Evolutionary conservation across 2,888 invertebrate genomes (phyloP).

Genomic region (Bombylius discolor): DNA sequence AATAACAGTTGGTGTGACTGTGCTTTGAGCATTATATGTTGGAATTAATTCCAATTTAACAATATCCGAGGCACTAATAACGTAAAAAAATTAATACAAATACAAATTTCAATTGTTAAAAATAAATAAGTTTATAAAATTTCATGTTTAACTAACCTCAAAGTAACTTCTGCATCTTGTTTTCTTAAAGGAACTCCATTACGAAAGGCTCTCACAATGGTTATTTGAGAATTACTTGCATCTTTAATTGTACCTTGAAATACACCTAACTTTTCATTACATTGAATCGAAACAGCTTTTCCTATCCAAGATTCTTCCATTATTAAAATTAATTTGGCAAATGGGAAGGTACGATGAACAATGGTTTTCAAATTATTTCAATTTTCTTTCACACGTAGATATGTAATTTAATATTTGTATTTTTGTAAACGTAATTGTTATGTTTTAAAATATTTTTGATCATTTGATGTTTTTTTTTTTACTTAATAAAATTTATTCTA

Average conservation of each 20-base stretch:
- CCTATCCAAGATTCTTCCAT: conserved; percentile 42
- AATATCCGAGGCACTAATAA: conserved; percentile 55
- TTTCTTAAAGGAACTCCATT: conserved; percentile 50
- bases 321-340: neutral
- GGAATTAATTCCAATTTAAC: conserved; percentile 63
- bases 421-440: neutral
- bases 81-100: neutral
- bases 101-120: neutral
- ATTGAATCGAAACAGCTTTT: conserved; percentile 72
- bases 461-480: no score
- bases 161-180: conserved; percentile 45
- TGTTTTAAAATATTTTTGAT: no score
- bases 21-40: conserved; percentile 39
- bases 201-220: conserved; percentile 65
- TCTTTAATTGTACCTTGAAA: conserved; percentile 64
- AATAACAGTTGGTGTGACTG: conserved; percentile 27
- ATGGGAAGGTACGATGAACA: no score
- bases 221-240: conserved; percentile 57
- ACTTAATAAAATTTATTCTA: no score
- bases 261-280: conserved; percentile 60
- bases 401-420: no score
- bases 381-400: no score
- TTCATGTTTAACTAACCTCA: conserved; percentile 40
- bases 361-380: no score
- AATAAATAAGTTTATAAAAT: neutral